A percentile compares a stretch with the other conserved stretches of the same genome.
Evolutionary conservation across 2,797 vertebrate genomes (phyloP).

Genomic region (Urosaurus nigricauda): DNA sequence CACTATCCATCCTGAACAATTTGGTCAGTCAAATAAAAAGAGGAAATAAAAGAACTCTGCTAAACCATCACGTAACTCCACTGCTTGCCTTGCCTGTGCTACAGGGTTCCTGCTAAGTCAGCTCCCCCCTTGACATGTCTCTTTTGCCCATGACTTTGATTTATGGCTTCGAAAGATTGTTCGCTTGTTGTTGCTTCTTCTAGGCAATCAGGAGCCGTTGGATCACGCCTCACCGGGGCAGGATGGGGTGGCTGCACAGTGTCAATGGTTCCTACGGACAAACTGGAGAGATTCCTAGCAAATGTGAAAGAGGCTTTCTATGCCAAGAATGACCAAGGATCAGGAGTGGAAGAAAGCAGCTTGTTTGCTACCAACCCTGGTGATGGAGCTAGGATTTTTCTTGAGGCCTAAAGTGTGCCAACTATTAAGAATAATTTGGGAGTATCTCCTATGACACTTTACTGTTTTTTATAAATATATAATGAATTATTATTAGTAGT

Average conservation of each 20-base stretch:
- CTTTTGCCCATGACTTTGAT: slow-evolving; percentile 28
- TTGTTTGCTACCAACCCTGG: slow-evolving; percentile 94
- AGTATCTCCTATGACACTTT: slow-evolving; percentile 54
- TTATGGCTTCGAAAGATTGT: slow-evolving; percentile 41
- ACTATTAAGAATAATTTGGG: slow-evolving; percentile 70
- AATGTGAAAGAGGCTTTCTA: slow-evolving; percentile 88
- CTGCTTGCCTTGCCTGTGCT: too few species aligned
- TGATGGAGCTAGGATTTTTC: slow-evolving; percentile 88
- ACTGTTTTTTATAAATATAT: slow-evolving; percentile 34
- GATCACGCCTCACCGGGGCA: slow-evolving; percentile 94
- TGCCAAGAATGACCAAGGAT: slow-evolving; percentile 76
- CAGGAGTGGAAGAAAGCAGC: slow-evolving; percentile 80
- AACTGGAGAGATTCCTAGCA: slow-evolving; percentile 85
- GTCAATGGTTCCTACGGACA: slow-evolving; percentile 91
- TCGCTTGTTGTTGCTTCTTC: slow-evolving; percentile 56
- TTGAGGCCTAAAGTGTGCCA: slow-evolving; percentile 80
- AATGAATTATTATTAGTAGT: too few species aligned
- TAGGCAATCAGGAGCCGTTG: slow-evolving; percentile 91
- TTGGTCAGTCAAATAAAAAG: too few species aligned
- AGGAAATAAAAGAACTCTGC: too few species aligned
- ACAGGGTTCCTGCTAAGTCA: too few species aligned
- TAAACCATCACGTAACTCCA: too few species aligned
- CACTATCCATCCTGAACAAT: too few species aligned
- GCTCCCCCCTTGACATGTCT: too few species aligned
- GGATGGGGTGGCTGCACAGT: slow-evolving; percentile 98